A percentile compares a stretch with the other conserved stretches of the same genome.
Conservation (phyloP, 2,797 vertebrate species). For the Merluccius polli region DNA sequence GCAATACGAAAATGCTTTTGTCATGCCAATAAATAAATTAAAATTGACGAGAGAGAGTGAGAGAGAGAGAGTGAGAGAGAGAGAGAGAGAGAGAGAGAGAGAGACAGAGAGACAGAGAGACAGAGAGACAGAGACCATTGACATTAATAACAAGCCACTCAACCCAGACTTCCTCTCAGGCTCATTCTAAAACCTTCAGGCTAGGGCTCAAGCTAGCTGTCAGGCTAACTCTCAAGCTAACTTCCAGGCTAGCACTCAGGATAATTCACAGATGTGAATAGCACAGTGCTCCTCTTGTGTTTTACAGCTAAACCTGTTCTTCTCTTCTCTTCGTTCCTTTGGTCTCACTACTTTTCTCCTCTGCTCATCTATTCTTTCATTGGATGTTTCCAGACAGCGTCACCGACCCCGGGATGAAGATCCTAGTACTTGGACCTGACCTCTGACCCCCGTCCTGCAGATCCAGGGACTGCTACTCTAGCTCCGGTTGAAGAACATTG, state of each 20-base stretch:
- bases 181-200: background rate
- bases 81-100: background rate
- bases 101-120: background rate
- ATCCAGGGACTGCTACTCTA: background rate
- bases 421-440: background rate
- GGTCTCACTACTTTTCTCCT: background rate
- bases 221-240: background rate
- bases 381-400: background rate
- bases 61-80: background rate
- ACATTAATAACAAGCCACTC: background rate
- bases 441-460: background rate
- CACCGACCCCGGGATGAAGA: background rate
- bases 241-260: background rate
- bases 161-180: background rate
- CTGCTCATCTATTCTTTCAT: background rate
- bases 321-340: background rate
- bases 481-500: background rate
- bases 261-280: background rate
- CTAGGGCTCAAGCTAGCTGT: background rate
- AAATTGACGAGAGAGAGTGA: too few relatives aligned
- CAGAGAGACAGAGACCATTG: background rate
- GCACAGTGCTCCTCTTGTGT: background rate
- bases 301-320: background rate
- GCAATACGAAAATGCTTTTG: too few relatives aligned
- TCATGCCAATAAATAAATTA: too few relatives aligned